Evolutionary conservation across 2,797 vertebrate species (phyloP), one percentile per base, ranked within the genome.

Genomic region (Phaenicophaeus curvirostris): DNA sequence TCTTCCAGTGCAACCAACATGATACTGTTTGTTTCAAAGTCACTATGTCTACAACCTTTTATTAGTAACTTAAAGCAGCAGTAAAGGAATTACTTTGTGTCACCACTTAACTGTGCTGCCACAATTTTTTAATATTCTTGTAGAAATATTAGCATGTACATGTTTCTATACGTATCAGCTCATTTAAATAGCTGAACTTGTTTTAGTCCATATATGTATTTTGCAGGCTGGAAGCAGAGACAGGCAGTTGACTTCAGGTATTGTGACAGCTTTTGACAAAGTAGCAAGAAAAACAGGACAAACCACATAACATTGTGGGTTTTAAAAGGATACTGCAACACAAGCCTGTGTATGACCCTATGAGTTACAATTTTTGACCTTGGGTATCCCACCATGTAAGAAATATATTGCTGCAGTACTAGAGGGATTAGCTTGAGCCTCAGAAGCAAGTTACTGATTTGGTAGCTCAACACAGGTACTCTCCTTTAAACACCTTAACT

Each of bases 271-370:
- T 57, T 58, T 68, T 76, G 17, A 73, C 9, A 25, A 66, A 79
- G 12, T 0, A 53, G 28, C 1, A 11, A 11, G 16, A 92, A 46
- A 58, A 89, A 69, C 15, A n/a, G 16, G 9, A 25, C 25, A 61
- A 82, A 79, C 23, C 5, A 8, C 0, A 0, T 7, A 57, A 51
- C 5, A 25, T 1, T 35, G 21, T 25, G 46, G 1, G 2, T 19
- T 87, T 44, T 28, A 23, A 65, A 73, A n/a, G 23, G 5, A 54
- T 50, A 62, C 23, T 51, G n/a, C n/a, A 90, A 73, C 53, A 66
- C 4, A 54, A 76, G 9, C 19, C 61, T 76, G 33, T 5, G 3
- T 17, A 68, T 41, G 23, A 73, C 35, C 19, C 37, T 31, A 15
- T 7, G 9, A 79, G 53, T 59, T 39, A 66, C 15, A 35, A 15